phyloP scores from a whole-genome alignment of 2,113 vertebrate genomes.

The Corythoichthys haematopterus region DNA sequence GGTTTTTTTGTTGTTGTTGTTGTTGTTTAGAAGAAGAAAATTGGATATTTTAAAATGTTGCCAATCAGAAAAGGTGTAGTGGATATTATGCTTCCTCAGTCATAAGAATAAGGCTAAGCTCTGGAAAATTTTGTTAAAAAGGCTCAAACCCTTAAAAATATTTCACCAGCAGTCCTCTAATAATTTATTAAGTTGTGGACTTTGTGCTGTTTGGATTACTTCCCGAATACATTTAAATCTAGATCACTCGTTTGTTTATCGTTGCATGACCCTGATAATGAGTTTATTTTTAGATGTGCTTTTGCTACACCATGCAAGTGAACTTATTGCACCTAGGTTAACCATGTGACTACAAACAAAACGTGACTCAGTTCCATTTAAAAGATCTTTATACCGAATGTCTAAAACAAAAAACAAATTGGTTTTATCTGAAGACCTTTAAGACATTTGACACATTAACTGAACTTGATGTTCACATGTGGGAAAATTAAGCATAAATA shows the following conservation, averaged over 20 bases:
- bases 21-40: neutral
- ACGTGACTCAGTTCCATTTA: neutral
- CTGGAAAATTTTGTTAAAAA: neutral
- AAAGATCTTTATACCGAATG: neutral
- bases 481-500: neutral
- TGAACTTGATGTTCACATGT: neutral
- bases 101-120: neutral
- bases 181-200: neutral
- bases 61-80: neutral
- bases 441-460: neutral
- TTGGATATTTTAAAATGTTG: neutral
- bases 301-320: neutral
- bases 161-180: neutral
- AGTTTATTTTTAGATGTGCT: slow-evolving; percentile 3
- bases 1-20: too few relatives aligned
- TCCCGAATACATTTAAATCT: neutral
- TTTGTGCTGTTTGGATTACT: neutral
- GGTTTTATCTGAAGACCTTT: neutral
- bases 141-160: neutral
- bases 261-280: slow-evolving; percentile 3
- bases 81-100: neutral
- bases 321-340: neutral
- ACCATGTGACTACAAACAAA: neutral
- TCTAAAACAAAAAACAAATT: neutral
- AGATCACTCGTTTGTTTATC: slow-evolving; percentile 2